Conservation (phyloP, 2,113 vertebrate species). For the Leptodactylus fuscus region DNA sequence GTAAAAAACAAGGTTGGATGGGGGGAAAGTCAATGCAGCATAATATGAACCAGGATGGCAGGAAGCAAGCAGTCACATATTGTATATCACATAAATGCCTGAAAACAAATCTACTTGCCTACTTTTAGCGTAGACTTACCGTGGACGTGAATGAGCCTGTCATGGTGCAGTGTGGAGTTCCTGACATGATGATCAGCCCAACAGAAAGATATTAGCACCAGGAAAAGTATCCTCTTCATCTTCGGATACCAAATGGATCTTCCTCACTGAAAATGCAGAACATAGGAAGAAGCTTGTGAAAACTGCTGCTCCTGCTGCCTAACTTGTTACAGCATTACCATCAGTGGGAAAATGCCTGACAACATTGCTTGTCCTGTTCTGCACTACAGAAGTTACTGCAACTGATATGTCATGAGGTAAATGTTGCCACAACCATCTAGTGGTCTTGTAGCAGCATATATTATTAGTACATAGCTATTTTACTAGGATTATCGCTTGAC, state of each 20-base stretch:
- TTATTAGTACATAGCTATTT: not conserved
- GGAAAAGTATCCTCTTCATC: slow-evolving; percentile 86
- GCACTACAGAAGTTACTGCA: slow-evolving; percentile 68
- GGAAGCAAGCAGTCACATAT: slow-evolving; percentile 52
- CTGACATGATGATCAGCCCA: slow-evolving; percentile 81
- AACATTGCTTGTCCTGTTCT: slow-evolving; percentile 68
- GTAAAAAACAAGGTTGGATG: slow-evolving; percentile 44
- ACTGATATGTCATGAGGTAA: slow-evolving; percentile 53
- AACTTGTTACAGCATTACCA: slow-evolving; percentile 69
- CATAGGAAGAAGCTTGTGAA: slow-evolving; percentile 68
- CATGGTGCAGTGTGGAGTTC: slow-evolving; percentile 77
- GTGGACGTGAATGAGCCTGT: slow-evolving; percentile 87
- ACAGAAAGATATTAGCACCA: slow-evolving; percentile 84
- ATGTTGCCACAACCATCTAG: slow-evolving; percentile 49
- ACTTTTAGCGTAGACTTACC: slow-evolving; percentile 79
- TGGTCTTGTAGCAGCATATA: slow-evolving; percentile 26
- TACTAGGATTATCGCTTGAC: not conserved
- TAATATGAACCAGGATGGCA: slow-evolving; percentile 59
- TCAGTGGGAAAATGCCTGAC: slow-evolving; percentile 63
- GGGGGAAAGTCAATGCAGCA: slow-evolving; percentile 60
- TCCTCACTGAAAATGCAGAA: slow-evolving; percentile 79
- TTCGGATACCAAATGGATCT: slow-evolving; percentile 73
- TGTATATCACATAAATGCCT: slow-evolving; percentile 54
- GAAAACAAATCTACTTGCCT: slow-evolving; percentile 56
- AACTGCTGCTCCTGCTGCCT: slow-evolving; percentile 64